Conservation (phyloP, 30 jellyfish, hydroid and myxozoan species). For the Rhopilema esculentum region DNA sequence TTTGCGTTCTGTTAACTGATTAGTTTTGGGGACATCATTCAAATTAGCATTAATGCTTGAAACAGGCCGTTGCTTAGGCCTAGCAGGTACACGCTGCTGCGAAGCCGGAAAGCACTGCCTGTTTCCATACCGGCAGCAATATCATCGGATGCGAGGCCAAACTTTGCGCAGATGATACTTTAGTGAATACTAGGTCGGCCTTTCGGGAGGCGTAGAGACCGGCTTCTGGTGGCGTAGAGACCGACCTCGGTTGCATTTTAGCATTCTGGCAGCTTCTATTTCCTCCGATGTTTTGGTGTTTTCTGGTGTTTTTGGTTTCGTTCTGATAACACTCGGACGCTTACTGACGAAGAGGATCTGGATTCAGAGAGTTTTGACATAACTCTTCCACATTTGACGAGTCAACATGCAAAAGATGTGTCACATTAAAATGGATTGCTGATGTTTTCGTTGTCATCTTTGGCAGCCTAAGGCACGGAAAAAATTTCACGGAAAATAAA, state of each 20-base stretch:
- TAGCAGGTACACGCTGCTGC: conserved; percentile 37
- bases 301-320: conserved; percentile 11
- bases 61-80: conserved; percentile 51
- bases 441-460: conserved; percentile 60
- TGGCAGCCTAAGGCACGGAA: conserved; percentile 8
- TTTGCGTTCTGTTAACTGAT: neutral
- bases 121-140: neutral
- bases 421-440: conserved; percentile 96
- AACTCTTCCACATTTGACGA: conserved; percentile 93
- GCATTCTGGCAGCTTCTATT: neutral
- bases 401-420: conserved; percentile 92
- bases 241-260: neutral
- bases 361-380: conserved; percentile 75
- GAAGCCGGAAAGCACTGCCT: neutral
- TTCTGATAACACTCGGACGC: conserved; percentile 39
- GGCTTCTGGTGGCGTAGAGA: conserved; percentile 38
- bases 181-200: conserved; percentile 26
- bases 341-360: conserved; percentile 33
- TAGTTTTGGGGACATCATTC: neutral
- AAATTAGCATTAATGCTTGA: neutral
- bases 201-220: conserved; percentile 39
- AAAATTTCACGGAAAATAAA: no score
- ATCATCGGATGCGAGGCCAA: neutral
- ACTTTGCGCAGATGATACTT: conserved; percentile 11
- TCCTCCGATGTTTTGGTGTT: neutral